Evolutionary conservation across 1,140 invertebrate species (phyloP), one percentile per base, ranked within the genome.

Genomic region (Drosophila setifemur): DNA sequence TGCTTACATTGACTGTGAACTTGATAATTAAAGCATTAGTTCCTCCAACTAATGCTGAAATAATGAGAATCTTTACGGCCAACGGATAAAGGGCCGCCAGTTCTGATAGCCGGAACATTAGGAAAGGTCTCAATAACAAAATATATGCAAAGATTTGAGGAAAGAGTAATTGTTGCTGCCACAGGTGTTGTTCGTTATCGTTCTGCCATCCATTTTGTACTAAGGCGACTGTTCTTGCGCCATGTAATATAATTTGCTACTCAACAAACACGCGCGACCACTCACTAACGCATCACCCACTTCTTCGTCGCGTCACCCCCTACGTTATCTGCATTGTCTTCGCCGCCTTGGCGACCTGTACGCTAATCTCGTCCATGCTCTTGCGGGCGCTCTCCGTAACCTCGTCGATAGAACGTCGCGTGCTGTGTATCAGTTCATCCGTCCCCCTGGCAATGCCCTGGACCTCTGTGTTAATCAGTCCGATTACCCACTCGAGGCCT

Each of bases 401-500:
- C 68, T 96, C 96, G 90, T 96, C 96, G 48, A 97, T 90, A 4
- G 95, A 96, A 89, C 94, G 95, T 64, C 94, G 94, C 4, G 96
- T 96, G 35, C 94, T 93, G 55, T 92, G 92, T n/a, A 96, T 89
- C 26, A 97, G 91, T 90, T 96, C 96, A 90, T 97, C 96, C 50
- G 95, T 96, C 71, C 94, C 95, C 89, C 95, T 95, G 47, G 95
- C 95, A 37, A 96, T 92, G 87, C 96, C 96, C 87, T 95, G 95
- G 5, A 90, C 89, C 91, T 97, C 96, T 6, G 93, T 91, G 81
- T 97, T 96, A 37, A 98, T 93, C 91, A 95, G 96, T 18, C 93
- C 94, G 67, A 99, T 98, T 14, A 98, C 98, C 96, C 96, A 99
- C 92, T 99, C 97, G 91, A 99, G 97, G 3, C 97, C 98, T 92